Base-by-base conservation (phyloP, 2,797 vertebrate species). In the Falco cherrug region DNA sequence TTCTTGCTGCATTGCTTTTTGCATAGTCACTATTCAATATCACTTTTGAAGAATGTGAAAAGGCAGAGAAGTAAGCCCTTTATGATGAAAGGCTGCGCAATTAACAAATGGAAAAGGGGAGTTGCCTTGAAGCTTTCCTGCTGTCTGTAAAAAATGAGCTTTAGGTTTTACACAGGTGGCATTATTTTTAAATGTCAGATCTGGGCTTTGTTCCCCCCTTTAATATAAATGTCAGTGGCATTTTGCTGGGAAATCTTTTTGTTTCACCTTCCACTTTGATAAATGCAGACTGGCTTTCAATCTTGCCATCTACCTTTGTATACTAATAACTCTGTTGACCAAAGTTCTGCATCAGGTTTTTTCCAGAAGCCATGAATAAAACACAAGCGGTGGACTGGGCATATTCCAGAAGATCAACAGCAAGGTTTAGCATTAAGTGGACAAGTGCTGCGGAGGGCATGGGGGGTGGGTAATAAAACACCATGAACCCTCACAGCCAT, bases 161-260 rank as follows among this genome's bases (percentile, higher is more conserved):
- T 86, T 75, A 74, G 47, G 15, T 69, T 90, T 87, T 74, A 75
- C 74, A 51, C 43, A 50, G 83, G 89, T 89, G 61, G 68, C 84
- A 64, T 93, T 94, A 89, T 68, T 95, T 96, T 93, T 77, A 97
- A 96, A 93, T 94, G 95, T 93, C 94, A 95, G 33, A 54, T 69
- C 80, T 81, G 54, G 73, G 89, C 76, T 90, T 86, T 77, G 54
- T 79, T 92, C 64, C 33, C 59, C 35, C 26, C 53, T 93, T 89
- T 73, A 89, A 83, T 92, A 79, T 39, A 96, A 97, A 94, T 79
- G 93, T 95, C 79, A 80, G 71, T 65, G 48, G 59, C 71, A 85
- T 95, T 96, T 95, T 96, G 39, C 47, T 77, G 77, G 65, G 80
- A 91, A 89, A 48, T 74, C 50, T 80, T 93, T 79, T 61, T 81